Percentiles rank a stretch among this genome's conserved stretches.
Conservation (phyloP, 2,888 invertebrate species). For the Lissocephala sabroskyi region DNA sequence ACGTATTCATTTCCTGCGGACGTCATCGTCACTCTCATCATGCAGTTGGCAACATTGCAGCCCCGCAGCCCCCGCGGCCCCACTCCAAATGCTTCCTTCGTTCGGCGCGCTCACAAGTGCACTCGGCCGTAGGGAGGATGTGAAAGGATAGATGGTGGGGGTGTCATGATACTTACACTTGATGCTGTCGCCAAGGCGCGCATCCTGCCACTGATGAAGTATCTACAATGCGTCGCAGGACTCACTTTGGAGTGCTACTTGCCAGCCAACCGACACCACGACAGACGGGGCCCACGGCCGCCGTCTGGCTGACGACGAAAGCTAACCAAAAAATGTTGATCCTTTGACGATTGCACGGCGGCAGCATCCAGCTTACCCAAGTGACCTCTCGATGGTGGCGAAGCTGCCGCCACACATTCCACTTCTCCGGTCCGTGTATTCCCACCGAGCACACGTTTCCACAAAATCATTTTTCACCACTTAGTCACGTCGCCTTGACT, state of each 20-base stretch:
- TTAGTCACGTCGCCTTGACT: conserved; percentile 62
- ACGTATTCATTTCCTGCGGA: conserved; percentile 67
- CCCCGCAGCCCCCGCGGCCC: too few relatives aligned
- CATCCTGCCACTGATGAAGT: conserved; percentile 53
- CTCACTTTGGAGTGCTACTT: conserved; percentile 57
- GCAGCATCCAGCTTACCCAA: conserved; percentile 20
- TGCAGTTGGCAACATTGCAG: conserved; percentile 56
- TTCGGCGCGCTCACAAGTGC: conserved; percentile 49
- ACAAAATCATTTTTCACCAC: conserved; percentile 62
- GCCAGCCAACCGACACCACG: conserved; percentile 21
- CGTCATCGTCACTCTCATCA: conserved; percentile 18
- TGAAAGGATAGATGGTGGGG: conserved; percentile 3
- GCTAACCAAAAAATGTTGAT: conserved; percentile 36
- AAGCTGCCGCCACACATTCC: conserved; percentile 32
- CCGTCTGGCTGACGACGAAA: background rate
- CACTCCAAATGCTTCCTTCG: too few relatives aligned
- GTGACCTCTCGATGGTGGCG: conserved; percentile 51
- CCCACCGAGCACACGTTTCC: conserved; percentile 47
- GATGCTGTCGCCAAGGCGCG: conserved; percentile 32
- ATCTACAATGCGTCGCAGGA: conserved; percentile 64
- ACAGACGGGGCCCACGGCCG: too few relatives aligned
- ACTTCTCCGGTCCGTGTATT: background rate
- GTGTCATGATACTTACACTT: conserved; percentile 59
- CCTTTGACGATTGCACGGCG: conserved; percentile 52
- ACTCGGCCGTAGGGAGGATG: conserved; percentile 21